Percentiles rank a stretch among this genome's conserved stretches.
These are phyloP conservation scores for Aphaenogaster floridana DNA, from an alignment of 1,140 invertebrate species.

Conservation along the genomic window DNA sequence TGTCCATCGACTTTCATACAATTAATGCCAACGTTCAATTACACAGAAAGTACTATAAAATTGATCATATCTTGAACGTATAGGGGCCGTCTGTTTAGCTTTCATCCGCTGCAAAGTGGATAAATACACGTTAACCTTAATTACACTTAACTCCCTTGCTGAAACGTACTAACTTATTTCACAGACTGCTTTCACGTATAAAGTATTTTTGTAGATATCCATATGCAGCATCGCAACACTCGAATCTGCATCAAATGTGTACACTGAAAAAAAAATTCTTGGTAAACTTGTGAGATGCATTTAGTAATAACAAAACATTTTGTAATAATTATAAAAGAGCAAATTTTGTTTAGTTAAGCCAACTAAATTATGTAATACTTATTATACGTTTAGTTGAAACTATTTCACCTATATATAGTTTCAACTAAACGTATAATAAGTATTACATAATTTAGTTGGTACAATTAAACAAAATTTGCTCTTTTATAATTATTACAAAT, in stretches of 20 bases:
- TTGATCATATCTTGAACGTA: conserved; percentile 42
- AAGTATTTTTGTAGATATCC: background rate
- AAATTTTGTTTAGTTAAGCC: too few species aligned
- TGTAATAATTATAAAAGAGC: too few species aligned
- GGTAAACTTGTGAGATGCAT: too few species aligned
- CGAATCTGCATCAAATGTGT: background rate
- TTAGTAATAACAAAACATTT: too few species aligned
- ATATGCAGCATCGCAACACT: background rate
- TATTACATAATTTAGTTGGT: too few species aligned
- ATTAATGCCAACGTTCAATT: conserved; percentile 19
- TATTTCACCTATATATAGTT: too few species aligned
- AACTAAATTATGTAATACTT: too few species aligned
- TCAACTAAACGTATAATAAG: too few species aligned
- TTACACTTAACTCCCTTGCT: conserved; percentile 34
- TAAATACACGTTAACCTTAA: conserved; percentile 48
- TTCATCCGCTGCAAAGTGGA: conserved; percentile 29
- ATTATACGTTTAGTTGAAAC: too few species aligned
- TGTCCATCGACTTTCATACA: conserved; percentile 45
- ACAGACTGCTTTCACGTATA: conserved; percentile 20
- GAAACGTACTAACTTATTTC: conserved; percentile 22
- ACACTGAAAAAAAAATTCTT: too few species aligned
- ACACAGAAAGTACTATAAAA: conserved; percentile 40
- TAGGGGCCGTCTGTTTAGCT: conserved; percentile 17
- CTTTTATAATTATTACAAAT: too few species aligned
- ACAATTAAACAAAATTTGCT: too few species aligned